Evolutionary conservation across 2,888 invertebrate genomes (phyloP), one percentile per base, ranked within the genome.

Genomic region (Nomada ferruginata): DNA sequence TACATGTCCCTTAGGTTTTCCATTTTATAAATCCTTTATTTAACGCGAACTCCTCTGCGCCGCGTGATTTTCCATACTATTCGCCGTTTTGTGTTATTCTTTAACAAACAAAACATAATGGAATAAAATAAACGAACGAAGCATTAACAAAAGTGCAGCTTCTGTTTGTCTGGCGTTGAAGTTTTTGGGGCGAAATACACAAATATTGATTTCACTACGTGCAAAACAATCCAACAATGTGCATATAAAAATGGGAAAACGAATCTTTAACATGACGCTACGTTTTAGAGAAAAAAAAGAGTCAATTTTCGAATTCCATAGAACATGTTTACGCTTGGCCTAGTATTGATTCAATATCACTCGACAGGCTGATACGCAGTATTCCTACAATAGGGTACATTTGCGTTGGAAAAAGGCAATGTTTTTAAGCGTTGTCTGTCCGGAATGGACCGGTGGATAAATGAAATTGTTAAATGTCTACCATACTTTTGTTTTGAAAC

Each of bases 1-100:
- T 75, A 75, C 61, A 26, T 63, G 20, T 53, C 69, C 42, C 60
- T 55, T 9, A n/a, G 15, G 15, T 36, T 29, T 13, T 23, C 55
- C 20, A 20, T 26, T 23, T 64, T 64, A 18, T 18, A 47, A 47
- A 23, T 50, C 26, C 18, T 11, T 15, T n/a, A 26, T 50, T 11
- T 7, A 13, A 18, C 5, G 47, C 18, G n/a, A n/a, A 26, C 26
- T 47, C 7, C 10, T n/a, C 26, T 26, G 2, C 26, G 1, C 11
- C 2, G n/a, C 2, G 18, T 4, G 5, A 18, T 20, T 9, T 44
- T 44, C 0, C 9, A 10, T 3, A 1, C 9, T 9, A 15, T 15
- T 20, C 7, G 36, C 7, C 0, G 36, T 1, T 36, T 36, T 36
- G 36, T 7, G 36, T 36, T 36, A 36, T 36, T 36, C 36, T 36